Base-by-base conservation (phyloP, 2,888 invertebrate species). In the Chesias legatella region DNA sequence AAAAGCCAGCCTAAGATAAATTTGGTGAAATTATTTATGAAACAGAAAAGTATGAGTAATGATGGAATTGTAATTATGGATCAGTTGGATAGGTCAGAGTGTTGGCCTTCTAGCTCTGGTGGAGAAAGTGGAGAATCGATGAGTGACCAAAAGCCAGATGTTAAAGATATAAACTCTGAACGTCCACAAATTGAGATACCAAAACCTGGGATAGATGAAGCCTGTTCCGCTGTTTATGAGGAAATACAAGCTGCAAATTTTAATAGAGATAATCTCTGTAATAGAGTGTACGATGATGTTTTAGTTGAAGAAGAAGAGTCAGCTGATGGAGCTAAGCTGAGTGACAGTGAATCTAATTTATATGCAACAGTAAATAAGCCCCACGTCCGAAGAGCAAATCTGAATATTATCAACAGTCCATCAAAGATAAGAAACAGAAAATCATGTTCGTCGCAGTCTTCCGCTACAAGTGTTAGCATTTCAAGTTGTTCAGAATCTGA, bases 1-100 rank as follows among this genome's bases (percentile, higher is more conserved):
- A 88, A 85, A 73, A 89, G 82, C 58, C 86, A 83, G 78, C 90
- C 92, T 57, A 91, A 93, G 50, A 92, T 96, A 73, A 96, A 93
- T 78, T 90, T 96, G 66, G 94, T 96, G 27, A 94, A 94, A 76
- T 88, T 96, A 53, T 96, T 96, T 69, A 96, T 96, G 90, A 95
- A 96, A 75, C 96, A 96, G 70, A 95, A 95, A 74, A 95, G 95
- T 72, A 92, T 91, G 83, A 94, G 94, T 54, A 92, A 92, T 38
- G 94, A 95, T 73, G 92, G 92, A 41, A 93, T 92, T 58, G 89
- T 91, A 58, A 91, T 91, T 37, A 91, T 94, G 88, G 94, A 95
- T 72, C 94, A 95, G 53, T 91, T 95, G 27, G 86, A 88, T 48
- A 68, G 82, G 52, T 94, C 94, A 1, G 93, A 95, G 58, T 94